These are phyloP conservation scores for Marcusenius ussheri DNA, from an alignment of 2,113 vertebrate genomes.

Conservation along the genomic window DNA sequence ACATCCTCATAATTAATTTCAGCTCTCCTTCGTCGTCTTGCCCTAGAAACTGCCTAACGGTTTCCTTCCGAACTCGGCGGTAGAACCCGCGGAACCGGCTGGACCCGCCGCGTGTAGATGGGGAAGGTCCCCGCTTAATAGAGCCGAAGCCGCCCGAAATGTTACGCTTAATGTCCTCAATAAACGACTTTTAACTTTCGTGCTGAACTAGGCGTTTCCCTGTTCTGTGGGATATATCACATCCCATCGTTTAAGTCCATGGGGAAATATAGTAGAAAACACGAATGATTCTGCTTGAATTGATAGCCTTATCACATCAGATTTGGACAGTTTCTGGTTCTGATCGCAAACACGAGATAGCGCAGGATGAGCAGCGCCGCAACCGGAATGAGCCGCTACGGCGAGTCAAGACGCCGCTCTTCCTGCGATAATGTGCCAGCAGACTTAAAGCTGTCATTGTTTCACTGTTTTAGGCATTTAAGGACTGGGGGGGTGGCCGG, in stretches of 20 bases:
- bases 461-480: too few relatives aligned
- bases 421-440: background rate
- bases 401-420: background rate
- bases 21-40: background rate
- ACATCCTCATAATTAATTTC: background rate
- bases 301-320: background rate
- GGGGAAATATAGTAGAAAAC: background rate
- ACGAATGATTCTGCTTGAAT: background rate
- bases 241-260: background rate
- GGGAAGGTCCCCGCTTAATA: background rate
- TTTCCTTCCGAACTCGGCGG: background rate
- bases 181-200: background rate
- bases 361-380: background rate
- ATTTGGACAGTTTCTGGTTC: background rate
- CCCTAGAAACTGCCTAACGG: background rate
- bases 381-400: background rate
- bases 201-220: background rate
- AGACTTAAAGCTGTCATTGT: background rate
- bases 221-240: background rate
- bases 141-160: background rate
- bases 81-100: background rate
- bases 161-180: background rate
- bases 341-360: background rate
- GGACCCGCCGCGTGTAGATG: background rate
- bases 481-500: background rate